Evolutionary conservation across 2,113 vertebrate genomes (phyloP), one percentile per base, ranked within the genome.

Genomic region (Pseudolaguvia tuberculata): DNA sequence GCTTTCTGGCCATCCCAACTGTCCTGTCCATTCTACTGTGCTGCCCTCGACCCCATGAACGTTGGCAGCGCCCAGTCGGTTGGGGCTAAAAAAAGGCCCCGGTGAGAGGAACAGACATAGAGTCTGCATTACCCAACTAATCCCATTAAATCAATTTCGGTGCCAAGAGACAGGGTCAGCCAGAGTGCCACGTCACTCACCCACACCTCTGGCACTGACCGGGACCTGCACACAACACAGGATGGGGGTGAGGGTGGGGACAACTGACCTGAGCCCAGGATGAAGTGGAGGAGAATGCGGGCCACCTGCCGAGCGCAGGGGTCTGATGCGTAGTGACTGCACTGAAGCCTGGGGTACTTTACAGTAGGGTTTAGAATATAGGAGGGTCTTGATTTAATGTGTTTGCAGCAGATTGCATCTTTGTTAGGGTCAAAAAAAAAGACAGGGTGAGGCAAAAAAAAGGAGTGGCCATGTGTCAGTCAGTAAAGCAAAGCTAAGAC

Each of bases 121-220:
- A 89, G 88, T 88, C 88, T 85, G 89, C 88, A 91, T 91, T 90
- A 91, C 87, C 88, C 87, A 52, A 85, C 83, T 91, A 92, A 92
- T 92, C 90, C 90, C 88, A 91, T 92, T 92, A 91, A 87, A 86
- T 88, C 87, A 84, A 85, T 78, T 77, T 85, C 75, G 84, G 82
- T 89, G 89, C 90, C 89, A 91, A 88, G 80, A 85, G 86, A 78
- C 80, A 81, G 85, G 90, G 89, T 92, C 91, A 90, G 88, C 89
- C 89, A 91, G 90, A 91, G 89, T 91, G 88, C 86, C 88, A 91
- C 88, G 85, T 89, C 89, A 90, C 86, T 92, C 90, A 91, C 50
- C 48, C 73, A 85, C 76, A 91, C 89, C 90, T 91, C 89, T 89
- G 89, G 87, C 85, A 89, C 81, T 83, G 83, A 71, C 76, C 59